Percentiles rank a stretch among this genome's conserved stretches.
Conservation (phyloP, 2,797 vertebrate genomes). For the Erpetoichthys calabaricus region DNA sequence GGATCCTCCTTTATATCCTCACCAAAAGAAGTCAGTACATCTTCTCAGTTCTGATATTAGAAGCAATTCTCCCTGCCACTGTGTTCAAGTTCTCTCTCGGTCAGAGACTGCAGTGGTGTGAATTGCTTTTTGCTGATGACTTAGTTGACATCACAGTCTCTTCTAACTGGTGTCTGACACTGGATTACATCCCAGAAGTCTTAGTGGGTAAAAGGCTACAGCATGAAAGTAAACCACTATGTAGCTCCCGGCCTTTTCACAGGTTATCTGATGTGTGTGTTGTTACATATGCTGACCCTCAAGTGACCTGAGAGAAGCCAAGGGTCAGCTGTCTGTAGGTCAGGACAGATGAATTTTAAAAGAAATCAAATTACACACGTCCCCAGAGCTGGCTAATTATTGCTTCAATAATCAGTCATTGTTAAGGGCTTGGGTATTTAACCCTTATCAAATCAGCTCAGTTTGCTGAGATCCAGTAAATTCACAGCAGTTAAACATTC, state of each 20-base stretch:
- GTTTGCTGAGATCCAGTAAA: not conserved
- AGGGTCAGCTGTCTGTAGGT: constrained; percentile 57
- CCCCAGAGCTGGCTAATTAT: constrained; percentile 47
- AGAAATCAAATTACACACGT: constrained; percentile 54
- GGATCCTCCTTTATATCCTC: too few species aligned
- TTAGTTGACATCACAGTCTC: too few species aligned
- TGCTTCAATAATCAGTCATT: constrained; percentile 56
- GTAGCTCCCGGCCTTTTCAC: not conserved
- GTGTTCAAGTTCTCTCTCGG: too few species aligned
- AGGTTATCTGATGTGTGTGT: not conserved
- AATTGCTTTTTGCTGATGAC: too few species aligned
- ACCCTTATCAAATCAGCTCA: constrained; percentile 21
- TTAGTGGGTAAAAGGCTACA: not conserved
- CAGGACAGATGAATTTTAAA: constrained; percentile 46
- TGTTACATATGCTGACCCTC: constrained; percentile 39
- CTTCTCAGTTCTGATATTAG: too few species aligned
- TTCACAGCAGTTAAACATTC: too few species aligned
- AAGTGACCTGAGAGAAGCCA: constrained; percentile 42
- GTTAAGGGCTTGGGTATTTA: constrained; percentile 47
- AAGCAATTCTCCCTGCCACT: too few species aligned
- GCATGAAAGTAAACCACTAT: not conserved
- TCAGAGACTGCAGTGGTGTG: too few species aligned
- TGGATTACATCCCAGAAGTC: too few species aligned
- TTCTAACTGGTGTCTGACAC: too few species aligned
- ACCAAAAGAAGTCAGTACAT: too few species aligned